A percentile compares a stretch with the other conserved stretches of the same genome.
Conservation (phyloP, 2,888 invertebrate species). For the Halictus ligatus region DNA sequence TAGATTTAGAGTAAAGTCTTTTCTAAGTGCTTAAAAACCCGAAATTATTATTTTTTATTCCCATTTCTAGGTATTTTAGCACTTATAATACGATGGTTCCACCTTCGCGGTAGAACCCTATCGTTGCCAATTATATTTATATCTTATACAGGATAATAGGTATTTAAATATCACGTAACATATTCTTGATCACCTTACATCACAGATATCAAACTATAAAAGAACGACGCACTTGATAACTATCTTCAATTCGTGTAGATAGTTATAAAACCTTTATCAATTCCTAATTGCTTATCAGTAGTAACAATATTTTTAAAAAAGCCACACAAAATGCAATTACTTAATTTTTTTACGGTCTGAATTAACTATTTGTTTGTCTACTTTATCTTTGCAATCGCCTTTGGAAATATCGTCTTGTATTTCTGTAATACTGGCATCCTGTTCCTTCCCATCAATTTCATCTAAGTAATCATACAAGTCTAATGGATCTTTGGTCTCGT, state of each 20-base stretch:
- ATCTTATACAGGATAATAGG: not conserved
- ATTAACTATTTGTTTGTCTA: not conserved
- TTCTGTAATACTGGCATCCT: slow-evolving; percentile 76
- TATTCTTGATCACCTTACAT: not conserved
- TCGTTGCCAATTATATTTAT: not conserved
- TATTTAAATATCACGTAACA: not conserved
- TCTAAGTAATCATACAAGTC: slow-evolving; percentile 81
- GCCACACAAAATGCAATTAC: slow-evolving; percentile 15
- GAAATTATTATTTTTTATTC: too few relatives aligned
- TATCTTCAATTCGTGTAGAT: not conserved
- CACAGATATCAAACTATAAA: not conserved
- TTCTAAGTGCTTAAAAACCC: too few relatives aligned
- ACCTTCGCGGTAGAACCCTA: not conserved
- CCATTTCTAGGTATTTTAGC: too few relatives aligned
- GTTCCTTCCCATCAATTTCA: slow-evolving; percentile 78
- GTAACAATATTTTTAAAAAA: not conserved
- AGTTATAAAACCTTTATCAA: not conserved
- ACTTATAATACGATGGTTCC: not conserved
- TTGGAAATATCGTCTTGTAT: slow-evolving; percentile 19
- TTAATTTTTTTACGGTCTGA: slow-evolving; percentile 52
- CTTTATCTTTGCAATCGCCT: not conserved
- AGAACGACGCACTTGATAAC: not conserved
- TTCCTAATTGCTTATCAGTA: not conserved
- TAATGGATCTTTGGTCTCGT: slow-evolving; percentile 78
- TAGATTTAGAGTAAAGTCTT: too few relatives aligned